phyloP scores from a whole-genome alignment of 2,888 invertebrate species.

The Gymnoscelis rufifasciata region DNA sequence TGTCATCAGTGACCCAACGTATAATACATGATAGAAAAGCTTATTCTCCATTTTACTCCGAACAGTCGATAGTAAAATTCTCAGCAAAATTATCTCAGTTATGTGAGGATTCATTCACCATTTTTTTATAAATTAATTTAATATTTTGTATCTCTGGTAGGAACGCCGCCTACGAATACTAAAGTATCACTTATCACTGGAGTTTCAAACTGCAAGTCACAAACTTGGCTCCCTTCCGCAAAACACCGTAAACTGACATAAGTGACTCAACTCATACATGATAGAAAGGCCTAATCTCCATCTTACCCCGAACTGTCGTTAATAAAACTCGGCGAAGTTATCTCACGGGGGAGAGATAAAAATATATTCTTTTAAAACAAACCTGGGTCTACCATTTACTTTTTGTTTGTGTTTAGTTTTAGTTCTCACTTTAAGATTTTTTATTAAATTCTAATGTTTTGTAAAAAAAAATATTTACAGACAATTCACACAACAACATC shows the following conservation, averaged over 20 bases:
- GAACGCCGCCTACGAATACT: too few species aligned
- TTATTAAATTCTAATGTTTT: too few species aligned
- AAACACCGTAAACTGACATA: conserved; percentile 43
- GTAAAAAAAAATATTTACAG: too few species aligned
- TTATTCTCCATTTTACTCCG: conserved; percentile 54
- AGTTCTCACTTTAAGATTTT: too few species aligned
- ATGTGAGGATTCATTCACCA: too few species aligned
- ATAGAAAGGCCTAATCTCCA: conserved; percentile 56
- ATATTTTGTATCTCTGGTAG: too few species aligned
- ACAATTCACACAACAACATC: too few species aligned
- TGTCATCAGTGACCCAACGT: conserved; percentile 51
- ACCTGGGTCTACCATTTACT: conserved; percentile 1
- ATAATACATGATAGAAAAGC: conserved; percentile 51
- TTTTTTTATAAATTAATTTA: too few species aligned
- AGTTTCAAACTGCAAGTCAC: conserved; percentile 17
- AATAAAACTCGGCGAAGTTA: conserved; percentile 66
- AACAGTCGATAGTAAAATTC: conserved; percentile 71
- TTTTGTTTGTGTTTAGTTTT: too few species aligned
- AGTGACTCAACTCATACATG: conserved; percentile 50
- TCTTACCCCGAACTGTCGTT: conserved; percentile 62
- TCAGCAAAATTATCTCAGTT: conserved; percentile 60
- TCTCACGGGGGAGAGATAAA: conserved; percentile 59
- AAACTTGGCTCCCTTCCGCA: conserved; percentile 23
- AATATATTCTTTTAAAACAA: conserved; percentile 43
- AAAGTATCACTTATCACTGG: conserved; percentile 7